These are phyloP conservation scores for Patella depressa DNA, from an alignment of 2,888 invertebrate genomes.

Conservation along the genomic window DNA sequence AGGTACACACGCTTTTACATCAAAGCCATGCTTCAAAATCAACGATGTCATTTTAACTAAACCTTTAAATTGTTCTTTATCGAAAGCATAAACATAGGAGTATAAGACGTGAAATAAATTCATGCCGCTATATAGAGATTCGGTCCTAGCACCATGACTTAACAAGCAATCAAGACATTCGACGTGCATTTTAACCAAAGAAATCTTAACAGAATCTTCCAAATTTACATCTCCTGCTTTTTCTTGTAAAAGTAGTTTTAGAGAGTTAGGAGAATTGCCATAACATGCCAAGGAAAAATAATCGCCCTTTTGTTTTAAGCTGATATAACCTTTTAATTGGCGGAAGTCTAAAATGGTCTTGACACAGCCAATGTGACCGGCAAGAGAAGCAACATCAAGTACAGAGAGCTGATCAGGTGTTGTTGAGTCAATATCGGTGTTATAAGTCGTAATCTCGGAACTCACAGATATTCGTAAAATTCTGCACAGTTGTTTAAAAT, in stretches of 20 bases:
- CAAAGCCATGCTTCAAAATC: slow-evolving; percentile 53
- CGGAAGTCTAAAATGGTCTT: slow-evolving; percentile 51
- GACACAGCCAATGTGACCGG: slow-evolving; percentile 53
- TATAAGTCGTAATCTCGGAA: no score
- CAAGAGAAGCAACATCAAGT: slow-evolving; percentile 58
- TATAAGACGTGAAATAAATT: slow-evolving; percentile 64
- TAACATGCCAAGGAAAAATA: slow-evolving; percentile 56
- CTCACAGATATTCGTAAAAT: no score
- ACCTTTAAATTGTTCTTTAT: slow-evolving; percentile 50
- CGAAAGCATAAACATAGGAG: slow-evolving; percentile 56
- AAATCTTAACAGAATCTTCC: slow-evolving; percentile 51
- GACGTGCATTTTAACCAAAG: slow-evolving; percentile 53
- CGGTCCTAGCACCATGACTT: slow-evolving; percentile 36
- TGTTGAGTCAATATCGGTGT: no score
- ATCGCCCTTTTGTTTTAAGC: slow-evolving; percentile 23
- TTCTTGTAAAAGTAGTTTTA: slow-evolving; percentile 52
- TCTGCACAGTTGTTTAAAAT: no score
- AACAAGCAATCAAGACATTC: slow-evolving; percentile 60
- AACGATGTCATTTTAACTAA: slow-evolving; percentile 57
- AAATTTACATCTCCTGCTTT: slow-evolving; percentile 40
- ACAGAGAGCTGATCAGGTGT: slow-evolving; percentile 19
- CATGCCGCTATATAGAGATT: slow-evolving; percentile 56
- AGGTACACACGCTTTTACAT: slow-evolving; percentile 50
- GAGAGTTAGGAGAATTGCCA: slow-evolving; percentile 53
- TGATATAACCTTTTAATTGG: slow-evolving; percentile 31